Evolutionary conservation across 2,113 vertebrate genomes (phyloP), one percentile per base, ranked within the genome.

Genomic region (Colinus virginianus): DNA sequence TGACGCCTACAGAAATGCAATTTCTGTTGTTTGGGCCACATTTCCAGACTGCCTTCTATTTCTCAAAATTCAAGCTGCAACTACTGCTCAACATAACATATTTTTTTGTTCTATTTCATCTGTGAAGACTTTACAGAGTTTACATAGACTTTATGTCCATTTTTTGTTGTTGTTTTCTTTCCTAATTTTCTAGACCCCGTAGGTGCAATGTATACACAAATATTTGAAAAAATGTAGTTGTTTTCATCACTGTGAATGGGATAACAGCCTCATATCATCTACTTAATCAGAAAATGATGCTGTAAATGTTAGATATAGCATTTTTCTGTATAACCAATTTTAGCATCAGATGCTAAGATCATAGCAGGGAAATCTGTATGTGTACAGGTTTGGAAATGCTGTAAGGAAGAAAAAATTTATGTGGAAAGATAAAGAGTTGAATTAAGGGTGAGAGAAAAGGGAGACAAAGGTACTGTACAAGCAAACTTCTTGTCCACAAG

Each of bases 231-330:
- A 92, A 61, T 43, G 6, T 6, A n/a, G 21, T 38, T 43, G 26
- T 68, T 32, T 36, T 78, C 32, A 36, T 62, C 59, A 68, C 19
- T 36, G 17, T 87, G 66, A 90, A 38, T 0, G 38, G 32, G 64
- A n/a, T 62, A 55, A 68, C 51, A 53, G 18, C 40, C 7, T 7
- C 5, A 0, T 61, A 43, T n/a, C 17, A 48, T 11, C 23, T 30
- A 26, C 11, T 5, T 6, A 62, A 16, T 2, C 10, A 3, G 76
- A 61, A 7, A 61, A 23, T 0, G 0, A 26, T 82, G 36, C 11
- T 74, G 14, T 25, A 32, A 45, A 49, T 11, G 8, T 42, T 5
- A 25, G 7, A 48, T 12, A 2, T 43, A 64, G 25, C 49, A 32
- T 36, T 36, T 61, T 23, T 40, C 43, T 63, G 28, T 68, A 62